Base-by-base conservation (phyloP, 2,113 vertebrate species). In the Charadrius vociferus region DNA sequence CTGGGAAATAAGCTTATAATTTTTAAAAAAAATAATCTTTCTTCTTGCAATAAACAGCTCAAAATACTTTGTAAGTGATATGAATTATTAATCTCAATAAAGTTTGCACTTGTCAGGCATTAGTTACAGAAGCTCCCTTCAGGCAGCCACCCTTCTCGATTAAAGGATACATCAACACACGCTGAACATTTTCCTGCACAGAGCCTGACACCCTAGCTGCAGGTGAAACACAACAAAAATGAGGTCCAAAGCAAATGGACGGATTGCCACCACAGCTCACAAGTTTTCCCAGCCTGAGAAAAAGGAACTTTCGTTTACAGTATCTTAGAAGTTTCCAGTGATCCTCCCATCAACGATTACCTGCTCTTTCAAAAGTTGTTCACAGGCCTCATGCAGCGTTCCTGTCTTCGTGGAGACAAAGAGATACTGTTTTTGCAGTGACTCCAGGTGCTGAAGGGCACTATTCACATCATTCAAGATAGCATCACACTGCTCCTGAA, bases 331-430 rank as follows among this genome's bases (percentile, higher is more conserved):
- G 22, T 15, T 70, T n/a, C 47, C 66, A 74, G 50, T 26, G 73
- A 61, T 29, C 10, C 45, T 63, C 36, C 37, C 36, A 67, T 15
- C 27, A 59, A 71, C 88, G 63, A 94, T 97, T 97, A 99, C 99
- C 99, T 99, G 99, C 94, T 99, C 99, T 98, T 99, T 99, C 32
- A 99, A 94, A 87, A 99, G 99, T 77, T 99, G 99, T 86, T 99
- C 99, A 94, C 99, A 99, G 92, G 99, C 99, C 95, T 99, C 99
- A 7, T 99, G 99, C 7, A 99, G 97, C 0, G 99, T 98, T 49
- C 99, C 99, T 11, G 99, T 99, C 98, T 99, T 99, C 53, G 99
- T 99, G 81, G 99, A 99, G 83, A 99, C 99, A 98, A 99, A 99
- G 59, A 99, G 98, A 93, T 99, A 99, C 96, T 99, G 99, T 90